Evolutionary conservation across 2,113 vertebrate genomes (phyloP), one percentile per base, ranked within the genome.

Genomic region (Callithrix jacchus): DNA sequence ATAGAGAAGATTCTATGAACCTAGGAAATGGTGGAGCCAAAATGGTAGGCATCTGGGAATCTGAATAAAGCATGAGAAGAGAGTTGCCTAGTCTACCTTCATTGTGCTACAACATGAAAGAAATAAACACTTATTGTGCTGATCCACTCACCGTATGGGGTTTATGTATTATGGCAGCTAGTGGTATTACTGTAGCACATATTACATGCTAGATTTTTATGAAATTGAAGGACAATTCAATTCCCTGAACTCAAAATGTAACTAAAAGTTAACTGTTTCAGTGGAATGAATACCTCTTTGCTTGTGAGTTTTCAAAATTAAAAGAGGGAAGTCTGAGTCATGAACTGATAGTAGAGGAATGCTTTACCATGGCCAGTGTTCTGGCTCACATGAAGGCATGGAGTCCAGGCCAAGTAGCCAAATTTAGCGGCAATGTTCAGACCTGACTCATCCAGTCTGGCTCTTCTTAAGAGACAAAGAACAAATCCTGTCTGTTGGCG

Each of bases 171-270:
- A 54, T 9, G 47, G 40, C 5, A 70, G 13, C 52, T 16, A 37
- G 6, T 20, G 56, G 49, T 93, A 58, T 76, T 87, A 87, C 45
- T 14, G 7, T 21, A 66, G 61, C 5, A 92, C 27, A 58, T 27
- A 73, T 5, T 27, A 6, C 17, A 64, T 16, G 40, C 49, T 86
- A 45, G 25, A 32, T 21, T 96, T 92, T 86, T 77, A 92, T 35
- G 32, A 80, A 96, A 79, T 3, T 49, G 56, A 86, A 89, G 66
- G 35, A 14, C 87, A 96, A 95, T 52, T 20, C 87, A 96, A 95
- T 45, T 20, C 6, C 47, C 56, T 61, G 35, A 83, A 76, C 54
- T 79, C n/a, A 91, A 95, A 94, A n/a, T 42, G 16, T 91, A 87
- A 83, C 40, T 47, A 77, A 94, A 93, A 42, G 37, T 87, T 88